Percentiles rank a stretch among this genome's conserved stretches.
These are phyloP conservation scores for Caenorhabditis plicata DNA, from an alignment of 2,888 invertebrate species.

Conservation along the genomic window DNA sequence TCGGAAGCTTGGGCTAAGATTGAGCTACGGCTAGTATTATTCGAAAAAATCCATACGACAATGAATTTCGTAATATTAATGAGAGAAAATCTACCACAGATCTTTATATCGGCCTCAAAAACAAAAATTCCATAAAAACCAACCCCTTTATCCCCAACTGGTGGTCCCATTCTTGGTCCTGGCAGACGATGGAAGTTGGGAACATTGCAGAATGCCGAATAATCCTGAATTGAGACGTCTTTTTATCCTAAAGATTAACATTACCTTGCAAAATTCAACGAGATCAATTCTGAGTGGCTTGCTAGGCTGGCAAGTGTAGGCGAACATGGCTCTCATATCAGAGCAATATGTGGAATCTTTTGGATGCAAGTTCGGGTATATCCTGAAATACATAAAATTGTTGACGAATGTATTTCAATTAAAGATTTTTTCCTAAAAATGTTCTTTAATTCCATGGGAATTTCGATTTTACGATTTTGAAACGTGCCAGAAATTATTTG, in stretches of 20 bases:
- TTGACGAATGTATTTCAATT: no score
- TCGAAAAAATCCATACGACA: no score
- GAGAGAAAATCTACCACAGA: no score
- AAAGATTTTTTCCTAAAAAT: no score
- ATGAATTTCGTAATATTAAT: no score
- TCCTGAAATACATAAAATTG: conserved; percentile 16
- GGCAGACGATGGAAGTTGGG: conserved; percentile 54
- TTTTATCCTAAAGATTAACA: no score
- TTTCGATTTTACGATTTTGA: no score
- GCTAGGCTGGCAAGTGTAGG: conserved; percentile 55
- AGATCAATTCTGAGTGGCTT: conserved; percentile 56
- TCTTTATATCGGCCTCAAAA: no score
- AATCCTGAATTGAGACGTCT: conserved; percentile 47
- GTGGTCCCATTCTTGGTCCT: conserved; percentile 53
- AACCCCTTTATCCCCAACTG: conserved; percentile 28
- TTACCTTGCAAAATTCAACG: conserved; percentile 57
- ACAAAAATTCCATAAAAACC: neutral
- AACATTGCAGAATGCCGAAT: conserved; percentile 49
- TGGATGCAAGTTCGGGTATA: conserved; percentile 41
- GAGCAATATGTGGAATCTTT: conserved; percentile 44
- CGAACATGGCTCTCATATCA: conserved; percentile 50
- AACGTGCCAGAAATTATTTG: no score
- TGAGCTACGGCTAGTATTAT: no score
- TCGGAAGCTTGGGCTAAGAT: no score
- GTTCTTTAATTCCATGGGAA: no score